Base-by-base conservation (phyloP, 2,888 invertebrate species). In the Rotaria magnacalcarata region DNA sequence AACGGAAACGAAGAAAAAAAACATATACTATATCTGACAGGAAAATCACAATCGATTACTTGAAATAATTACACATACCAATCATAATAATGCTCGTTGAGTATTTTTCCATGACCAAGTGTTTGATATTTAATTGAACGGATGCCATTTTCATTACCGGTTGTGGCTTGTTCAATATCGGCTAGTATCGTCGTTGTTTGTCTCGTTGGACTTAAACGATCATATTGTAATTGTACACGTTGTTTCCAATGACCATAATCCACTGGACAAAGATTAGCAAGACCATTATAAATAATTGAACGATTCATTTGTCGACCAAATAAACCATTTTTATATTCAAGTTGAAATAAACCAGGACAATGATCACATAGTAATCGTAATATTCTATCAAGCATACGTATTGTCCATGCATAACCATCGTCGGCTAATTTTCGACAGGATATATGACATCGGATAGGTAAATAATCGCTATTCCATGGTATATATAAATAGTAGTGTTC, bases 321-420 rank as follows among this genome's bases (percentile, higher is more conserved):
- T 47, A 80, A 47, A 80, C 80, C 80, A 80, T 80, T 80, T 43
- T 11, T 43, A 47, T 47, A 80, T 80, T 43, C 43, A 11, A 80
- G 47, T 80, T 80, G 47, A 47, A 80, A 80, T n/a, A 80, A 14
- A n/a, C 80, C 80, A 80, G 80, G 80, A 47, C 80, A 80, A 80
- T 47, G 47, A 47, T 80, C 47, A 47, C 80, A 80, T 47, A 80
- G 19, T 80, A 80, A 80, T 47, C 80, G 7, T 47, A 80, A 47
- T 43, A 80, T 80, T 24, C 80, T 21, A 80, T 80, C 80, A 11
- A 80, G n/a, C 80, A 80, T 80, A 47, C 47, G 43, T 24, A 80
- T 47, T 80, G 80, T 80, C 80, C 80, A 80, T 47, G 80, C 43
- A 47, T 80, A 80, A n/a, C 80, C 80, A 80, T 43, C 80, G 47